Evolutionary conservation across 2,113 vertebrate species (phyloP).

Genomic region (Sterna hirundo): DNA sequence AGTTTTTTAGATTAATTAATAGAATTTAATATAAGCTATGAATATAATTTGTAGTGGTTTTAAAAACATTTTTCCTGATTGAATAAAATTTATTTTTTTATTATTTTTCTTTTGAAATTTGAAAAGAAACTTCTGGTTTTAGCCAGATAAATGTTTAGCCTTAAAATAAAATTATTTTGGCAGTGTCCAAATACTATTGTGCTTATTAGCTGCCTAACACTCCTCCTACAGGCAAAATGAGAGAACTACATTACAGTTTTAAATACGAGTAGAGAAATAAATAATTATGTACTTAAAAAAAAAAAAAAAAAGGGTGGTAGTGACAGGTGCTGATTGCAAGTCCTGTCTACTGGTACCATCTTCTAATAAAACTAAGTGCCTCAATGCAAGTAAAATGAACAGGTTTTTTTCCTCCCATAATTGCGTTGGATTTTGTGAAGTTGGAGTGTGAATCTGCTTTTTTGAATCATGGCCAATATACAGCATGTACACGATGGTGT

Average conservation of each 20-base stretch:
- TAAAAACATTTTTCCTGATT: background rate
- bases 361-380: background rate
- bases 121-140: background rate
- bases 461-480: background rate
- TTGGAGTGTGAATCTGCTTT: background rate
- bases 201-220: constrained; percentile 64
- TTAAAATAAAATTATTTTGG: background rate
- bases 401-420: background rate
- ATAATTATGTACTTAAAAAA: background rate
- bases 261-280: background rate
- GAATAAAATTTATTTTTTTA: background rate
- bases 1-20: background rate
- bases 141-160: background rate
- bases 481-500: background rate
- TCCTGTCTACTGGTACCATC: background rate
- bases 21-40: background rate
- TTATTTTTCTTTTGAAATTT: background rate
- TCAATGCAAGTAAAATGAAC: background rate
- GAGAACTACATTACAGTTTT: constrained; percentile 58
- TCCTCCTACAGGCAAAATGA: constrained; percentile 76
- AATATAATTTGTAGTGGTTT: background rate
- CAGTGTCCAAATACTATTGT: background rate
- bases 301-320: rapidly evolving
- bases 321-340: background rate
- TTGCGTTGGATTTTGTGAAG: background rate